Percentiles rank a stretch among this genome's conserved stretches.
Conservation (phyloP, 1,140 invertebrate genomes). For the Nephotettix cincticeps region DNA sequence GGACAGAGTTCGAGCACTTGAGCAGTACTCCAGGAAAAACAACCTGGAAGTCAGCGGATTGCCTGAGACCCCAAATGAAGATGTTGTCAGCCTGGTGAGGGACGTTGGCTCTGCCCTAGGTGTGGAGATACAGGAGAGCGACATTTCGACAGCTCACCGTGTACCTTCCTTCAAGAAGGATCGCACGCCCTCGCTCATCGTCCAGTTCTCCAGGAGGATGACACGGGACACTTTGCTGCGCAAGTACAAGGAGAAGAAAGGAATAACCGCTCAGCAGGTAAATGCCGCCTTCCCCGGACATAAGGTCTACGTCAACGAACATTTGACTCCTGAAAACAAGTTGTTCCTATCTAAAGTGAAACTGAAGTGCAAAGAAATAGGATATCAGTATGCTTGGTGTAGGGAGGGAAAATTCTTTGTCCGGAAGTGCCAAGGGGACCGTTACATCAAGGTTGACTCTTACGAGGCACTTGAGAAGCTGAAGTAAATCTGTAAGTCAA, state of each 20-base stretch:
- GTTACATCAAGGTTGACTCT: too few species aligned
- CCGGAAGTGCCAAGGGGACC: too few species aligned
- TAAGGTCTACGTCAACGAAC: neutral
- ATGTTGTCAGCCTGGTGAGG: neutral
- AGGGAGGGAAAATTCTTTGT: too few species aligned
- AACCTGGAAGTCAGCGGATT: neutral
- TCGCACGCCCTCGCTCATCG: too few species aligned
- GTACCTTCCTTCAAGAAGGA: neutral
- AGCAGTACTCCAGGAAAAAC: too few species aligned
- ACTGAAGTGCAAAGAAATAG: neutral
- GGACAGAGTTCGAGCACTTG: neutral
- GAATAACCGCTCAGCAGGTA: neutral
- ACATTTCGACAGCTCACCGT: neutral
- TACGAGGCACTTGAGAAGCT: neutral
- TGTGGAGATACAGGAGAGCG: too few species aligned
- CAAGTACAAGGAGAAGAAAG: neutral
- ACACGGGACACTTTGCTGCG: neutral
- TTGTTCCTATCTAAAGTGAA: neutral
- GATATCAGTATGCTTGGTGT: too few species aligned
- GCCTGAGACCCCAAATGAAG: neutral
- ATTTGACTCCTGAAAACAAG: too few species aligned
- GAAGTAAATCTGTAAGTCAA: neutral
- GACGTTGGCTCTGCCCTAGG: neutral
- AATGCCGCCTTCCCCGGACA: neutral
- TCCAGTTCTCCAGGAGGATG: neutral